These are phyloP conservation scores for Paratrypauchen microcephalus DNA, from an alignment of 2,797 vertebrate genomes.

Conservation along the genomic window DNA sequence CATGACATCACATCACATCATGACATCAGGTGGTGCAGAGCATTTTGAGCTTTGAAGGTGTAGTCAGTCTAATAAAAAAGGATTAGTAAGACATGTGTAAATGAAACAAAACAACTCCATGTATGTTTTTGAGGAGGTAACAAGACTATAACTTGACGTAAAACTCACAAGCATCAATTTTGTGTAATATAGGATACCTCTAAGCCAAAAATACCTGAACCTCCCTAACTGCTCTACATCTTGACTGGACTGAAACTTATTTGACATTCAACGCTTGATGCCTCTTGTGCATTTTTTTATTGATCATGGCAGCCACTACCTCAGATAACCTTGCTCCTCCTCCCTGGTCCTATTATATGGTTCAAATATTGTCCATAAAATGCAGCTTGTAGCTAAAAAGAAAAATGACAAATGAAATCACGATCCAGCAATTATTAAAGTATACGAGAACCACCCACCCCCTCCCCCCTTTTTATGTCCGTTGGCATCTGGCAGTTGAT, in stretches of 20 bases:
- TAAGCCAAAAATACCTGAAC: constrained; percentile 37
- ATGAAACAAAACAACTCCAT: too few relatives aligned
- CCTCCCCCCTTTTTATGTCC: constrained; percentile 8
- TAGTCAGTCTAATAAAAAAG: too few relatives aligned
- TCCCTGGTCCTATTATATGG: background rate
- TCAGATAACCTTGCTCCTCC: background rate
- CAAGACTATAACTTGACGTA: too few relatives aligned
- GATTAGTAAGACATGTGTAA: too few relatives aligned
- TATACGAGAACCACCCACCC: constrained; percentile 22
- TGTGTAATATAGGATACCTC: too few relatives aligned
- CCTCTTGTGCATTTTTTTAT: constrained; percentile 8
- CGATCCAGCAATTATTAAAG: constrained; percentile 28
- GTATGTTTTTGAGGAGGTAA: too few relatives aligned
- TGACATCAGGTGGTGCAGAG: too few relatives aligned
- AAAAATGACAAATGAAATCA: constrained; percentile 4
- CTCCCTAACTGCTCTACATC: background rate
- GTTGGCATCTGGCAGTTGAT: constrained; percentile 14
- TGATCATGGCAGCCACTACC: constrained; percentile 11
- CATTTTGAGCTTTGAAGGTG: too few relatives aligned
- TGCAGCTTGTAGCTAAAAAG: background rate
- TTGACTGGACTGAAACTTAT: background rate
- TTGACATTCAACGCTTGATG: constrained; percentile 5
- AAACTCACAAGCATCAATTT: too few relatives aligned
- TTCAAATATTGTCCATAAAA: constrained; percentile 16
- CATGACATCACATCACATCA: too few relatives aligned